phyloP scores from a whole-genome alignment of 1,140 invertebrate species.

The Leptinotarsa defecta region DNA sequence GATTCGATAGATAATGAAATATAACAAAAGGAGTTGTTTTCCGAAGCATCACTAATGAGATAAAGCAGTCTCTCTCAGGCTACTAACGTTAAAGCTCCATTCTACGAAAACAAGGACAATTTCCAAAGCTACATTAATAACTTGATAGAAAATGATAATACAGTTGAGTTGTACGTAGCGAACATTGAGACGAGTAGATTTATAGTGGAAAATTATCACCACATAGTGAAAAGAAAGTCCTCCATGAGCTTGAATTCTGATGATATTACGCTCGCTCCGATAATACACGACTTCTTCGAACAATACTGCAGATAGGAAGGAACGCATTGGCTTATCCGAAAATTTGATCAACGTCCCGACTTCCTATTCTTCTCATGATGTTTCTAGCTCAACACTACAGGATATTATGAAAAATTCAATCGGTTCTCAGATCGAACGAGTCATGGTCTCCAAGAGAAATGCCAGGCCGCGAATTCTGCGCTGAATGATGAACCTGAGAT shows the following conservation, averaged over 20 bases:
- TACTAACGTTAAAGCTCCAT: constrained; percentile 21
- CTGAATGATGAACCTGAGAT: neutral
- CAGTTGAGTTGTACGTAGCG: neutral
- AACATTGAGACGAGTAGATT: too few relatives aligned
- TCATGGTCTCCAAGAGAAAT: neutral
- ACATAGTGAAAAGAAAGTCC: too few relatives aligned
- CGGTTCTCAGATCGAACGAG: neutral
- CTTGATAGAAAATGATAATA: neutral
- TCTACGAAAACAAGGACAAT: constrained; percentile 31
- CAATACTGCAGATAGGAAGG: neutral
- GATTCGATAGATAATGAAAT: constrained; percentile 20
- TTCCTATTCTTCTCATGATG: neutral
- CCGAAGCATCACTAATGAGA: too few relatives aligned
- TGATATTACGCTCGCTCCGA: too few relatives aligned
- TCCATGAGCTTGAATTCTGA: too few relatives aligned
- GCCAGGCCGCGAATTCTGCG: neutral
- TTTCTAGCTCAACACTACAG: neutral
- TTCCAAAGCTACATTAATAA: constrained; percentile 13
- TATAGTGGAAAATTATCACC: too few relatives aligned
- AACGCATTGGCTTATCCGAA: neutral
- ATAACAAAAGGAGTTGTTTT: neutral
- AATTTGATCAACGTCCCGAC: neutral
- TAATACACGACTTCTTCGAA: too few relatives aligned
- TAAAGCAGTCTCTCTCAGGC: neutral
- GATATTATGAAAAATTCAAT: constrained; percentile 26